A percentile compares a stretch with the other conserved stretches of the same genome.
Conservation (phyloP, 1,140 invertebrate species). For the Polyergus mexicanus region DNA sequence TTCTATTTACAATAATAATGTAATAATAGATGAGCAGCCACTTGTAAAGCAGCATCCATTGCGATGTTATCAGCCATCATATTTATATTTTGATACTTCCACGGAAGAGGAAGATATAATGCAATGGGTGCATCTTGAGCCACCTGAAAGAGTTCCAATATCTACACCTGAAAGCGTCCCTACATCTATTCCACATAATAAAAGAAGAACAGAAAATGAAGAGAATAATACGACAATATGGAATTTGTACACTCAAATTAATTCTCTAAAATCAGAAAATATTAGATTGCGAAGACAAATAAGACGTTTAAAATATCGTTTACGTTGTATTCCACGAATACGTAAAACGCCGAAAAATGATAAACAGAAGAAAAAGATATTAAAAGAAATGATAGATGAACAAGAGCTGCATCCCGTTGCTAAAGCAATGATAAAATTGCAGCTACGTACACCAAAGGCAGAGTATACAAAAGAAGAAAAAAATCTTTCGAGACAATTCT, state of each 20-base stretch:
- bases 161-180: not conserved
- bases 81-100: not conserved
- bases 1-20: too few species aligned
- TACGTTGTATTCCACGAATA: not conserved
- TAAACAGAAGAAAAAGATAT: not conserved
- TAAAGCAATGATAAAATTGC: not conserved
- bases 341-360: not conserved
- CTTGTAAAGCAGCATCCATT: not conserved
- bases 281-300: not conserved
- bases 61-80: not conserved
- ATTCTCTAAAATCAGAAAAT: not conserved
- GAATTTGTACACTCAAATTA: not conserved
- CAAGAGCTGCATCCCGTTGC: conserved; percentile 15
- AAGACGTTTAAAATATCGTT: not conserved
- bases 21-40: too few species aligned
- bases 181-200: not conserved
- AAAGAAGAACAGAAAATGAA: not conserved
- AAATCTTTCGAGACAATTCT: too few species aligned
- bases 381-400: not conserved
- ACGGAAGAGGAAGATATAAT: not conserved
- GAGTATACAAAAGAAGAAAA: too few species aligned
- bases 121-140: not conserved
- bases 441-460: too few species aligned
- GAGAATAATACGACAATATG: not conserved
- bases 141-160: not conserved